These are phyloP conservation scores for Aphelocoma californica DNA, from an alignment of 2,797 vertebrate genomes.

Conservation along the genomic window DNA sequence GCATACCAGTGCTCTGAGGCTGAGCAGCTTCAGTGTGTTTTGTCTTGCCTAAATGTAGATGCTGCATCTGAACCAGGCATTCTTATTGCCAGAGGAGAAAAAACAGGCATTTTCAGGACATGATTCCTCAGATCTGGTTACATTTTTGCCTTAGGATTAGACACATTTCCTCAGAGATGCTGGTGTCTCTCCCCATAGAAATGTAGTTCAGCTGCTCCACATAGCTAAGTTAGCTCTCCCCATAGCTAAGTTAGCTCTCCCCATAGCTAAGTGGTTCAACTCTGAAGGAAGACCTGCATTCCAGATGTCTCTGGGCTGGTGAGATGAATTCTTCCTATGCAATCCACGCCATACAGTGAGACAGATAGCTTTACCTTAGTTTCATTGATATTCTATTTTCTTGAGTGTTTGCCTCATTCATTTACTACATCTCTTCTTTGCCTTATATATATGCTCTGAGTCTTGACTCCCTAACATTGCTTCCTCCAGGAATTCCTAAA, in stretches of 20 bases:
- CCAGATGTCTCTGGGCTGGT: background rate
- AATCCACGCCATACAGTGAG: background rate
- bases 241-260: background rate
- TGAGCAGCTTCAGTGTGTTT: background rate
- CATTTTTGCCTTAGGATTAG: background rate
- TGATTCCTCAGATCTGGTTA: background rate
- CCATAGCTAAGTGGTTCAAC: background rate
- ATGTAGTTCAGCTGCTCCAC: background rate
- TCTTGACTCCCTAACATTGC: background rate
- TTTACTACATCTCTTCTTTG: background rate
- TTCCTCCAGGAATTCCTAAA: background rate
- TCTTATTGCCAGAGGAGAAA: background rate
- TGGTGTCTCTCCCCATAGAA: background rate
- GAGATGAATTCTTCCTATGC: background rate
- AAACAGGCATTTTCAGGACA: background rate
- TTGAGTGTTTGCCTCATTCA: background rate
- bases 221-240: background rate
- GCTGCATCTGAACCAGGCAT: background rate
- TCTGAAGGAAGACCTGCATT: background rate
- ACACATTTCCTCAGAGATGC: background rate
- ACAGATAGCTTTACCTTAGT: background rate
- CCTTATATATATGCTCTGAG: background rate
- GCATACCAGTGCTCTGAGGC: background rate
- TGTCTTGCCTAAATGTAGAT: background rate
- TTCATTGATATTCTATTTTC: background rate